Conservation (phyloP, 30 jellyfish, hydroid and myxozoan genomes). For the Pseudorhiza aurosa region DNA sequence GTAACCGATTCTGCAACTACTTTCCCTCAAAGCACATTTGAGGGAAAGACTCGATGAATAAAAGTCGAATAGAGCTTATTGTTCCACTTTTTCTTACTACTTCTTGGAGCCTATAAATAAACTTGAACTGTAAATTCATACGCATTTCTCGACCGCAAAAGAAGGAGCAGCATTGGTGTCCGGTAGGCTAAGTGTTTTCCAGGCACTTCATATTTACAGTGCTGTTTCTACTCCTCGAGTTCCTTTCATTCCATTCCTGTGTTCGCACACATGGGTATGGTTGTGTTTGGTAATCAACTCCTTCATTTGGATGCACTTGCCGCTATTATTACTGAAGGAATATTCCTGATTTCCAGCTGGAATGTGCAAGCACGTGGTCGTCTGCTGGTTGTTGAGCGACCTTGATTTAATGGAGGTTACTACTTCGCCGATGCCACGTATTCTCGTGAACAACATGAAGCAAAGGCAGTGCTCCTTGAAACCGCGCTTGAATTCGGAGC, state of each 20-base stretch:
- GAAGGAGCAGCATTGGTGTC: too few species aligned
- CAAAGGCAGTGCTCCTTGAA: conserved; percentile 63
- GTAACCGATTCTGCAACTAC: too few species aligned
- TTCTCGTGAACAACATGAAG: conserved; percentile 1
- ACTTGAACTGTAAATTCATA: too few species aligned
- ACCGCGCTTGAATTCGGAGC: conserved; percentile 82
- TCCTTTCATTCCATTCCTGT: not conserved
- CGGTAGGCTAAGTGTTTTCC: too few species aligned
- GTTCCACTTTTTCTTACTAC: too few species aligned
- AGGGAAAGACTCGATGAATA: too few species aligned
- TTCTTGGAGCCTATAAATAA: too few species aligned
- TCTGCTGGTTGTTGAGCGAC: conserved; percentile 20
- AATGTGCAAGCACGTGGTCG: conserved; percentile 25
- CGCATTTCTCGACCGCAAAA: too few species aligned
- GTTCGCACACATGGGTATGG: not conserved
- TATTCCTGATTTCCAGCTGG: not conserved
- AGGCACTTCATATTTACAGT: too few species aligned
- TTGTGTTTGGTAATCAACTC: not conserved
- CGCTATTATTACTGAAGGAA: not conserved
- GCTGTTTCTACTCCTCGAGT: not conserved
- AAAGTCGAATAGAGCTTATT: too few species aligned
- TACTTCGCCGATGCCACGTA: not conserved
- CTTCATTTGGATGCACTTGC: not conserved
- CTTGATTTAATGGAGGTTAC: not conserved
- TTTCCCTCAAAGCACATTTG: too few species aligned